A percentile compares a stretch with the other conserved stretches of the same genome.
Conservation (phyloP, 2,113 vertebrate species). For the human (Homo sapiens) region DNA sequence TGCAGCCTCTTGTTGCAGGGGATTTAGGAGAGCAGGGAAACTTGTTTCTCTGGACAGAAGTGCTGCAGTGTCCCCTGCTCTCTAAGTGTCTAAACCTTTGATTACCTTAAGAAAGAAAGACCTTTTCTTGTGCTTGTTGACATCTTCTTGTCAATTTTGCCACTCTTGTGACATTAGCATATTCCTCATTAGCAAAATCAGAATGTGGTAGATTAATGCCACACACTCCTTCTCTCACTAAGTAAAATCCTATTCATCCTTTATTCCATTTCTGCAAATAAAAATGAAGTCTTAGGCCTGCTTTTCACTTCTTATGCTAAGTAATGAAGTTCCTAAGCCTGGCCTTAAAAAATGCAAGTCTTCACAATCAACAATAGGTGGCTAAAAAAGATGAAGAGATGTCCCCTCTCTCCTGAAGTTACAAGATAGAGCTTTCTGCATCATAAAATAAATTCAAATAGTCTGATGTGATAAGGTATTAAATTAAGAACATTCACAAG, state of each 20-base stretch:
- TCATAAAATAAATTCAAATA: slow-evolving; percentile 53
- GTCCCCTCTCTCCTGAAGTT: not conserved
- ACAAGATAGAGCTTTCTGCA: slow-evolving; percentile 24
- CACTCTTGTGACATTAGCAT: not conserved
- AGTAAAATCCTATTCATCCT: slow-evolving; percentile 5
- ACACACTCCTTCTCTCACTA: not conserved
- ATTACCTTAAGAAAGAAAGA: not conserved
- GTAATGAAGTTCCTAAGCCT: not conserved
- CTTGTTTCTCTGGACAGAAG: not conserved
- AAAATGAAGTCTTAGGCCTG: not conserved
- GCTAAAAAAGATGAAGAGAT: slow-evolving; percentile 9
- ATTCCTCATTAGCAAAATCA: slow-evolving; percentile 25
- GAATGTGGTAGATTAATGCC: slow-evolving; percentile 1
- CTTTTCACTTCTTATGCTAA: not conserved
- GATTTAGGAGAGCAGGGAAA: not conserved
- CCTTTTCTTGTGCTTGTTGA: not conserved
- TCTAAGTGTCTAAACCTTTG: not conserved
- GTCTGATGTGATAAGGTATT: slow-evolving; percentile 64
- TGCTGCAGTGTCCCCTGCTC: too few species aligned
- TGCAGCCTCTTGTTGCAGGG: not conserved
- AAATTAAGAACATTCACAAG: slow-evolving; percentile 54
- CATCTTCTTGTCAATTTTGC: not conserved
- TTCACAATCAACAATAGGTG: slow-evolving; percentile 53
- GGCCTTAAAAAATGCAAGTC: not conserved
- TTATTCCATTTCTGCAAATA: slow-evolving; percentile 37